A percentile compares a stretch with the other conserved stretches of the same genome.
Conservation (phyloP, 2,888 invertebrate genomes). For the Tryphoninae sp. region DNA sequence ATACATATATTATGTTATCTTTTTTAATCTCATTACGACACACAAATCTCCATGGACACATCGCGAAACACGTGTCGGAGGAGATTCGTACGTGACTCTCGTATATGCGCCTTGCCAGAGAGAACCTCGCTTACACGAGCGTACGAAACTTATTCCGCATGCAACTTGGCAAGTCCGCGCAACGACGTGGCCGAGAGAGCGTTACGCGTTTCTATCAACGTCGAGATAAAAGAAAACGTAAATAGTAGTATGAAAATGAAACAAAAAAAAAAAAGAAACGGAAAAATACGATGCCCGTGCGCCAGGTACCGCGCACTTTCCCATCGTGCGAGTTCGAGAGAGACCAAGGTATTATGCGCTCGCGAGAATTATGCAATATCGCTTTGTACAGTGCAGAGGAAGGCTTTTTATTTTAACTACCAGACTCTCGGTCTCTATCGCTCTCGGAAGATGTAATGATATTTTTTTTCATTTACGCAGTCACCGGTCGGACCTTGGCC, state of each 20-base stretch:
- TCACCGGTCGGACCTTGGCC: conserved; percentile 36
- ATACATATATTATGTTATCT: not conserved
- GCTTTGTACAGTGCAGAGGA: conserved; percentile 3
- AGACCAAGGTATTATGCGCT: conserved; percentile 15
- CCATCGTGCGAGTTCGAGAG: conserved; percentile 7
- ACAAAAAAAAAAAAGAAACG: conserved; percentile 9
- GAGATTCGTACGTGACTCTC: conserved; percentile 38
- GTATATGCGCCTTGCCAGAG: conserved; percentile 33
- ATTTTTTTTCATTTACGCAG: conserved; percentile 11
- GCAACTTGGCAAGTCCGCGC: conserved; percentile 21
- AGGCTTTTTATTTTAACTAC: conserved; percentile 25
- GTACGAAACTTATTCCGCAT: conserved; percentile 31
- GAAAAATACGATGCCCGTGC: not conserved
- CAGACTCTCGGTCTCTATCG: not conserved
- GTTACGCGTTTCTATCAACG: no score
- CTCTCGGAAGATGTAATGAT: conserved; percentile 4
- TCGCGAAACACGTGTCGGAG: conserved; percentile 38
- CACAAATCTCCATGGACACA: not conserved
- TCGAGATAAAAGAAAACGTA: not conserved
- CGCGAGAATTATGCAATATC: conserved; percentile 36
- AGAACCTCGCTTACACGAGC: conserved; percentile 18
- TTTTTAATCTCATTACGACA: conserved; percentile 24
- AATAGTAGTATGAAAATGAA: not conserved
- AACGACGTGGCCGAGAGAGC: not conserved
- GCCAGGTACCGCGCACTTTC: conserved; percentile 11